A percentile compares a stretch with the other conserved stretches of the same genome.
These are phyloP conservation scores for Synanthedon formicaeformis DNA, from an alignment of 2,888 invertebrate species.

Conservation along the genomic window DNA sequence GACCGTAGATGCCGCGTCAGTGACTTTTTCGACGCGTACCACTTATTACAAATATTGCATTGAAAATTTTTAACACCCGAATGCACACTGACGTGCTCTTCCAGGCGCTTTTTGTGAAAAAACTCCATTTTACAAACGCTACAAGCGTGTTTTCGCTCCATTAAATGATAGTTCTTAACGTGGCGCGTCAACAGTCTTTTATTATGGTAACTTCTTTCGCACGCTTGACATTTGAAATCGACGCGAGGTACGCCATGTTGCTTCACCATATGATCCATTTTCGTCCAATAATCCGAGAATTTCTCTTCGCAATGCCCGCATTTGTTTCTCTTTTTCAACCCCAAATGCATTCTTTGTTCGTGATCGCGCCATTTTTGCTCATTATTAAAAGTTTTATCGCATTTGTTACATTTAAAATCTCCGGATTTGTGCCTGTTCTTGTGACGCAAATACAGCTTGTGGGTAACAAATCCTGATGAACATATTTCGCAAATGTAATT, in stretches of 20 bases:
- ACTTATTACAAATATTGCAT: constrained; percentile 33
- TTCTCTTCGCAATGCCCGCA: constrained; percentile 22
- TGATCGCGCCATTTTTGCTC: constrained; percentile 21
- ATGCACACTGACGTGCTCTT: constrained; percentile 38
- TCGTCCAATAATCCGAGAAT: constrained; percentile 30
- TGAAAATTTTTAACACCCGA: constrained; percentile 30
- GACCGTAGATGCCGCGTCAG: constrained; percentile 34
- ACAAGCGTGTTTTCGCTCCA: constrained; percentile 33
- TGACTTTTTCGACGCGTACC: constrained; percentile 35
- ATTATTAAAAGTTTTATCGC: constrained; percentile 42
- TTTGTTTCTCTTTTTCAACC: constrained; percentile 16
- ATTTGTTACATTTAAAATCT: constrained; percentile 45
- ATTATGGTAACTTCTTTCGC: constrained; percentile 28
- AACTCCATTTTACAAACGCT: constrained; percentile 30
- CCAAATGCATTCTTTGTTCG: constrained; percentile 22
- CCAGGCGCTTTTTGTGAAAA: constrained; percentile 24
- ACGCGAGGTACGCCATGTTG: constrained; percentile 23
- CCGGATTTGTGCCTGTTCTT: constrained; percentile 18
- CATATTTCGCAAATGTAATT: constrained; percentile 23
- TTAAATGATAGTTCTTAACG: constrained; percentile 33
- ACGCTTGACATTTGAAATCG: constrained; percentile 30
- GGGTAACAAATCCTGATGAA: constrained; percentile 19
- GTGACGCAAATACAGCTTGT: constrained; percentile 12
- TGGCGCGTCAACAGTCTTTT: constrained; percentile 29
- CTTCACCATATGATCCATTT: constrained; percentile 26